Evolutionary conservation across 2,888 invertebrate genomes (phyloP), one percentile per base, ranked within the genome.

Genomic region (Leucophenga maculata): DNA sequence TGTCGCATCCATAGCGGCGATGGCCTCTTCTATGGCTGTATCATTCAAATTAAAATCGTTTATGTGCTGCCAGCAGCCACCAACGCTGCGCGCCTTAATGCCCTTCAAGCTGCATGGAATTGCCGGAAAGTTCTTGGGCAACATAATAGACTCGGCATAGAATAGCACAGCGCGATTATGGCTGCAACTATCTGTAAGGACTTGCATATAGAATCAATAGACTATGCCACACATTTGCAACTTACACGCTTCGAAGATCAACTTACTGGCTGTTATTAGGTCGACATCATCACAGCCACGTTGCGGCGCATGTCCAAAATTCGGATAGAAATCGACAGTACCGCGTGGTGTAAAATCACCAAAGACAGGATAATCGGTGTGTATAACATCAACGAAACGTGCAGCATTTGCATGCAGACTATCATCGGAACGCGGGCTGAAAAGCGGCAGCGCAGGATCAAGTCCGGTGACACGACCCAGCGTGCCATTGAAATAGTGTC

Each of bases 381-480:
- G 89, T 13, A 89, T 80, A 1, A 86, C 84, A 72, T 89, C 89
- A 18, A 89, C 88, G 69, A 89, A 88, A 8, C 71, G 74, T 0
- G 85, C 89, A 1, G 84, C 85, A 20, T 68, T 78, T 4, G 80
- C 14, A 1, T 72, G 78, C 26, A 89, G 70, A 3, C 85, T 77
- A 72, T 89, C 89, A 1, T 48, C 68, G 0, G 86, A 80, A 22
- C 77, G 74, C 6, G 82, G 72, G 0, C 79, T 73, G 68, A 89
- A 89, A 0, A 89, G 76, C 0, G 89, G 89, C n/a, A 85, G 64
- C 0, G 89, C 89, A 0, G 89, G 88, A 82, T 89, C 89, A 2
- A 89, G 62, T 0, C 87, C 89, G 0, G 88, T 88, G 3, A 88
- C 78, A 11, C 88, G 84, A 1, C 84, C 85, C 44, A 89, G 52